Percentiles rank a stretch among this genome's conserved stretches.
These are phyloP conservation scores for Subanguina moxae DNA, from an alignment of 1,140 invertebrate genomes.

Conservation along the genomic window DNA sequence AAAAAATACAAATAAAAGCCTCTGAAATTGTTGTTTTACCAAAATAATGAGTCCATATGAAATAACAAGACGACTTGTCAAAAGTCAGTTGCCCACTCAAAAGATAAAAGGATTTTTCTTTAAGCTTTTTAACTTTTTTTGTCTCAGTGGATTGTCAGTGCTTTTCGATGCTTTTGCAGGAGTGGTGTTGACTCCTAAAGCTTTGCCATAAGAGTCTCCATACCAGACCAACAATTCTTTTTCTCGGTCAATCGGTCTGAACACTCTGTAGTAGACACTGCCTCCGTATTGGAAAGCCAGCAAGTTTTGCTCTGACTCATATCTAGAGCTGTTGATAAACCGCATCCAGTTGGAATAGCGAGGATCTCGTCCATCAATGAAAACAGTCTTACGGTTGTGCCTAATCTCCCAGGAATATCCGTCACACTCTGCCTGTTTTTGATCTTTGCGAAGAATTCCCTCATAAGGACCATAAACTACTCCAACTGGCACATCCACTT, in stretches of 20 bases:
- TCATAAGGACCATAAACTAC: slow-evolving; percentile 20
- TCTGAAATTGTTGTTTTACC: too few species aligned
- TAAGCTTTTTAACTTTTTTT: background rate
- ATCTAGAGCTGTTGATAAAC: slow-evolving; percentile 21
- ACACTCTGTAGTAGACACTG: slow-evolving; percentile 26
- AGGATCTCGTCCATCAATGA: slow-evolving; percentile 11
- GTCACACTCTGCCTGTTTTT: slow-evolving; percentile 7
- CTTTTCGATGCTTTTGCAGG: background rate
- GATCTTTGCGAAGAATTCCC: slow-evolving; percentile 18
- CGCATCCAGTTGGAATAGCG: slow-evolving; percentile 34
- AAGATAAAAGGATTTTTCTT: background rate
- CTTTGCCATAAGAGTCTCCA: slow-evolving; percentile 26
- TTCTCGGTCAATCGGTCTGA: slow-evolving; percentile 20
- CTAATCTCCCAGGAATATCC: slow-evolving; percentile 26
- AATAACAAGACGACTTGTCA: too few species aligned
- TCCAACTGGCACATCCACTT: slow-evolving; percentile 28
- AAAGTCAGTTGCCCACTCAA: background rate
- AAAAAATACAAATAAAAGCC: too few species aligned
- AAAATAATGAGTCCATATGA: too few species aligned
- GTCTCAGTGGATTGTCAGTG: background rate
- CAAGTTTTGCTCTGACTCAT: slow-evolving; percentile 27
- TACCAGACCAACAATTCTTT: slow-evolving; percentile 33
- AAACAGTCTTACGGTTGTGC: background rate
- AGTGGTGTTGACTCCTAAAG: slow-evolving; percentile 16
- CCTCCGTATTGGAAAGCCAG: slow-evolving; percentile 29